phyloP scores from a whole-genome alignment of 2,888 invertebrate genomes.

The Nomada fucata region DNA sequence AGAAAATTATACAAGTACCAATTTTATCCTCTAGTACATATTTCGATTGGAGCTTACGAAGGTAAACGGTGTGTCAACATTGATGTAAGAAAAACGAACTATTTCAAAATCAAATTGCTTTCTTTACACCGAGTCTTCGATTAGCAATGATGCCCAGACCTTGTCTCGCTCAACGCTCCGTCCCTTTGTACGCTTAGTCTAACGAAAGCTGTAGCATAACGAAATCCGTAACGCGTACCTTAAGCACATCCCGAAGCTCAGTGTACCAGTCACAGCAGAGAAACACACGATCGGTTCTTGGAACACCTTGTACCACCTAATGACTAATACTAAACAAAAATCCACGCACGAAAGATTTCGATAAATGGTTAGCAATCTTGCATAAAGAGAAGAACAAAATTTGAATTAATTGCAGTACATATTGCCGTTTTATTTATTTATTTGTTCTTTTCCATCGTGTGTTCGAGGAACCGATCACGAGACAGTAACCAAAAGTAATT shows the following conservation, averaged over 20 bases:
- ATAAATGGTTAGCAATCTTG: not conserved
- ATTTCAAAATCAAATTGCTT: not conserved
- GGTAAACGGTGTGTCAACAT: no score
- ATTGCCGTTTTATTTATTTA: no score
- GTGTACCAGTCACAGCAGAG: slow-evolving; percentile 62
- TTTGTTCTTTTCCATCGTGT: slow-evolving; percentile 16
- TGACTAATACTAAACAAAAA: slow-evolving; percentile 1
- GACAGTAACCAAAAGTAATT: slow-evolving; percentile 75
- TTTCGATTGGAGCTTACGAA: not conserved
- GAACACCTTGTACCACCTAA: slow-evolving; percentile 39
- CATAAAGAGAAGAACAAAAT: no score
- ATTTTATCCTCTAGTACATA: not conserved
- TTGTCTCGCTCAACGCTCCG: slow-evolving; percentile 66
- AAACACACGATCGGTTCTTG: slow-evolving; percentile 62
- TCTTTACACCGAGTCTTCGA: not conserved
- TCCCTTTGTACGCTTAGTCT: slow-evolving; percentile 71
- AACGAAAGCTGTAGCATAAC: slow-evolving; percentile 64
- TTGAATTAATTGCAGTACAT: no score
- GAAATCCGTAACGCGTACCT: slow-evolving; percentile 69
- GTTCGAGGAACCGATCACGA: slow-evolving; percentile 68
- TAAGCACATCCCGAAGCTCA: slow-evolving; percentile 66
- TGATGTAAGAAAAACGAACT: not conserved
- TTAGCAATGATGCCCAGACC: not conserved
- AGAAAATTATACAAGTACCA: not conserved
- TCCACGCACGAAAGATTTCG: not conserved